phyloP scores from a whole-genome alignment of 1,140 invertebrate genomes.

The Heliconius melpomene region DNA sequence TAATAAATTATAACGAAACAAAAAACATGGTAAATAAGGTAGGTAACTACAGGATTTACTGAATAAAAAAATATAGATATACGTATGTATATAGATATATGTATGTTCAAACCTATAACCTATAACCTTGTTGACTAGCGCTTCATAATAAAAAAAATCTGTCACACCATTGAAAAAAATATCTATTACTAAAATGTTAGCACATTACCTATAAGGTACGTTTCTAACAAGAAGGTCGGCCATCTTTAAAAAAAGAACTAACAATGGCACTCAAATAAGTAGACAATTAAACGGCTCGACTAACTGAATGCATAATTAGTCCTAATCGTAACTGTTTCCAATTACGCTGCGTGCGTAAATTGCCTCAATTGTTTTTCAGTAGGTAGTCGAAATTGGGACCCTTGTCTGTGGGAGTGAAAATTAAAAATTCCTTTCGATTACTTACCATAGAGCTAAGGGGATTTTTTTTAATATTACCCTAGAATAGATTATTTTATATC shows the following conservation, averaged over 20 bases:
- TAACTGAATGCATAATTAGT: constrained; percentile 48
- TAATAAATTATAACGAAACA: background rate
- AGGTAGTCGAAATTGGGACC: constrained; percentile 32
- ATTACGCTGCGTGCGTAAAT: constrained; percentile 49
- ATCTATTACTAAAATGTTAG: too few relatives aligned
- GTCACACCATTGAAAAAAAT: too few relatives aligned
- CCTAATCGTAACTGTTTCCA: constrained; percentile 47
- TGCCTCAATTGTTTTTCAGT: constrained; percentile 49
- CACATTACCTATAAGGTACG: background rate
- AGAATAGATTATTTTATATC: too few relatives aligned
- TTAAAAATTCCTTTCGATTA: constrained; percentile 8
- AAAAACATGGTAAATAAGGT: background rate
- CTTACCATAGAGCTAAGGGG: background rate
- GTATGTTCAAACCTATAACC: too few relatives aligned
- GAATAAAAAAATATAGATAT: too few relatives aligned
- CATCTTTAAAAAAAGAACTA: constrained; percentile 17
- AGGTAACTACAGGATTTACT: too few relatives aligned
- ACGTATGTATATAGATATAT: too few relatives aligned
- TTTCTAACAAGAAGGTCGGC: background rate
- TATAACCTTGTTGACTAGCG: background rate
- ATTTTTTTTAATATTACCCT: background rate
- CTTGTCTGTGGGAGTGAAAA: constrained; percentile 23
- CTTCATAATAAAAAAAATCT: background rate
- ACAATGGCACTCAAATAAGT: constrained; percentile 40
- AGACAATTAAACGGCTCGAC: constrained; percentile 44